Evolutionary conservation across 2,888 invertebrate species (phyloP), one percentile per base, ranked within the genome.

Genomic region (Ischnura elegans): DNA sequence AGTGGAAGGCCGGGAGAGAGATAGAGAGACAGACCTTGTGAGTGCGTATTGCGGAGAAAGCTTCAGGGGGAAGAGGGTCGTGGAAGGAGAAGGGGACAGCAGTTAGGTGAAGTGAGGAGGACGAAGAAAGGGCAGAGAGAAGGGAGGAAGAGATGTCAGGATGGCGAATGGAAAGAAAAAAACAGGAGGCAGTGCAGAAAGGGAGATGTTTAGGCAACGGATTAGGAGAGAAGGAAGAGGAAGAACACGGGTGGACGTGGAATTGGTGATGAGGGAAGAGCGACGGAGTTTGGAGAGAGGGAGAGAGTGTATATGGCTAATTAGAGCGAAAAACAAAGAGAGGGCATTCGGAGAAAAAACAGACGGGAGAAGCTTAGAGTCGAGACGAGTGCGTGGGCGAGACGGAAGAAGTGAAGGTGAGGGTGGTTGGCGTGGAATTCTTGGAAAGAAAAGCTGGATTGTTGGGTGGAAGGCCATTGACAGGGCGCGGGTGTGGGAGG

Each of bases 251-350:
- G 6, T 19, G 36, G 46, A 43, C 10, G 25, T 46, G 86, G 46
- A 46, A 76, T 76, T 76, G 76, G 76, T 76, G 36, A 76, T 76
- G 86, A 45, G 76, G 76, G 76, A 76, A 45, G 16, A 25, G 42
- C 42, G 85, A 51, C 10, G 85, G 85, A 36, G 45, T 86, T n/a
- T 43, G 86, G 45, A 86, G 46, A n/a, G 45, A 45, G 45, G 21
- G 25, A 45, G 45, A n/a, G 46, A n/a, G 76, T 76, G 36, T 76
- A 76, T 76, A 76, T 76, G 76, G 76, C 76, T 76, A 76, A 76
- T 76, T 76, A 76, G 76, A 76, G 76, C 76, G 76, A 76, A 76
- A 76, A 76, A 76, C 76, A 76, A 76, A 36, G 76, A 36, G 76
- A 36, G 16, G 76, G 36, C 10, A 36, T 36, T 29, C 76, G 36